Evolutionary conservation across 2,888 invertebrate species (phyloP).

Genomic region (Synergus laeviventris): DNA sequence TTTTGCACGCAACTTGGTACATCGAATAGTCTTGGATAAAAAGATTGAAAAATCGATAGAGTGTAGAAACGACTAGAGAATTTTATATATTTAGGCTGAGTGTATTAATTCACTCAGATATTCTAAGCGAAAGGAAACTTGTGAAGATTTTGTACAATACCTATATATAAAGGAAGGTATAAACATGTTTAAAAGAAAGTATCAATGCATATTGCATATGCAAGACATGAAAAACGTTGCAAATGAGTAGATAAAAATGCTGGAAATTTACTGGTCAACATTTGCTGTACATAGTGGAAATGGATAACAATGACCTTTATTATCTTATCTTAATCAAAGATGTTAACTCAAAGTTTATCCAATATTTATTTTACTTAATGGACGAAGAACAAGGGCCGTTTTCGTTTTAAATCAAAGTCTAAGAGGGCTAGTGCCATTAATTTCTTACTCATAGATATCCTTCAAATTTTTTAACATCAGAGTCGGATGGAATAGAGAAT

Average conservation of each 20-base stretch:
- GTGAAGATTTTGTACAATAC: constrained; percentile 14
- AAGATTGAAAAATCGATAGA: background rate
- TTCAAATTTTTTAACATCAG: background rate
- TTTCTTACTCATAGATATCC: background rate
- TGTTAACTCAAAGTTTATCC: background rate
- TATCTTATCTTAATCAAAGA: background rate
- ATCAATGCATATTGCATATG: background rate
- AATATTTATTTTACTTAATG: constrained; percentile 29
- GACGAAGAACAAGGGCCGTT: constrained; percentile 2
- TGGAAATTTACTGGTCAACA: constrained; percentile 30
- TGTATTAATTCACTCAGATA: constrained; percentile 4
- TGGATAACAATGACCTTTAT: constrained; percentile 8
- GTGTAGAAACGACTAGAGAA: background rate
- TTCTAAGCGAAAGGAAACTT: background rate
- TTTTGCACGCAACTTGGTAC: constrained; percentile 1
- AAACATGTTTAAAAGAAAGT: background rate
- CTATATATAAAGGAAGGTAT: background rate
- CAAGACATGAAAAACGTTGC: background rate
- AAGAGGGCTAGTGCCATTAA: constrained; percentile 23
- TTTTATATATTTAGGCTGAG: constrained; percentile 12
- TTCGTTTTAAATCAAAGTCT: constrained; percentile 15
- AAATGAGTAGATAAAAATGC: constrained; percentile 10
- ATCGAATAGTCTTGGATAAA: constrained; percentile 33
- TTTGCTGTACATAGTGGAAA: constrained; percentile 32
- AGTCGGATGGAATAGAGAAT: background rate